Evolutionary conservation across 2,888 invertebrate species (phyloP).

Genomic region (Altica lythri): DNA sequence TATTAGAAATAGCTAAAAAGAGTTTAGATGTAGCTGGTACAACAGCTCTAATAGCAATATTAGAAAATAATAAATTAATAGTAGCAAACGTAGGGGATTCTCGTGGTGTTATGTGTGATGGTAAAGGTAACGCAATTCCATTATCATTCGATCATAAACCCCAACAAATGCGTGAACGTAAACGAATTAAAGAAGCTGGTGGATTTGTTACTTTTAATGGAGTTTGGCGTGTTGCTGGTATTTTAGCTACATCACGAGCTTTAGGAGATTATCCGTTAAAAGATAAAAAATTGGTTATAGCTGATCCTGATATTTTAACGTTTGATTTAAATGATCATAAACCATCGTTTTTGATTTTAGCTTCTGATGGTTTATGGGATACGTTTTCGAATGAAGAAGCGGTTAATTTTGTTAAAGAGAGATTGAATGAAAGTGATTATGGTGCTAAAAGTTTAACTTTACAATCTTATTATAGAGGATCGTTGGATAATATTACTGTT

Average conservation of each 20-base stretch:
- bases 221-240: slow-evolving; percentile 95
- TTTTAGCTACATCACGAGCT: slow-evolving; percentile 91
- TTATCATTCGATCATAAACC: slow-evolving; percentile 97
- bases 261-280: slow-evolving; percentile 95
- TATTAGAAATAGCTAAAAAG: slow-evolving; percentile 83
- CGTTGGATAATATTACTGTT: slow-evolving; percentile 94
- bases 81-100: slow-evolving; percentile 98
- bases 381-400: slow-evolving; percentile 95
- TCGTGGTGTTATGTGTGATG: slow-evolving; percentile 93
- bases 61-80: slow-evolving; percentile 80
- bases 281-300: slow-evolving; percentile 90
- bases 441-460: slow-evolving; percentile 91
- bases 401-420: slow-evolving; percentile 82
- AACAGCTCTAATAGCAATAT: slow-evolving; percentile 86
- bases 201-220: slow-evolving; percentile 95
- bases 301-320: slow-evolving; percentile 92
- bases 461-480: slow-evolving; percentile 90
- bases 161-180: slow-evolving; percentile 90
- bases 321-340: slow-evolving; percentile 86
- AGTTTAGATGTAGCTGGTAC: slow-evolving; percentile 81
- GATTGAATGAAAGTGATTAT: slow-evolving; percentile 82
- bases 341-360: slow-evolving; percentile 88
- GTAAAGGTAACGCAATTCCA: slow-evolving; percentile 85
- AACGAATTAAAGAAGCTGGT: slow-evolving; percentile 91
- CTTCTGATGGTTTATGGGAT: slow-evolving; percentile 97